These are phyloP conservation scores for Leptoteleia sp. DNA, from an alignment of 1,140 invertebrate species.

Conservation along the genomic window DNA sequence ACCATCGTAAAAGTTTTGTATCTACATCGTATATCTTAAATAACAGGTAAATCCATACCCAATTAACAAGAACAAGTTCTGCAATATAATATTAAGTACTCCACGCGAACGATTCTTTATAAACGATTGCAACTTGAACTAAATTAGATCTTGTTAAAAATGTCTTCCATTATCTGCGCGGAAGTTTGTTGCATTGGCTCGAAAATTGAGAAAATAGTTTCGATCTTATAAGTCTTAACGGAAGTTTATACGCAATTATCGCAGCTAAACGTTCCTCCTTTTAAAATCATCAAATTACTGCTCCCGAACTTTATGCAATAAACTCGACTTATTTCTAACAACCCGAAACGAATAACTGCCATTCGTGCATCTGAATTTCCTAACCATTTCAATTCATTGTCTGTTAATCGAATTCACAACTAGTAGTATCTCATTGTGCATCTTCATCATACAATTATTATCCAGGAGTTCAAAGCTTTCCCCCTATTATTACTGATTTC, in stretches of 20 bases:
- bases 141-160: slow-evolving; percentile 37
- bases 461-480: slow-evolving; percentile 15
- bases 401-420: slow-evolving; percentile 6
- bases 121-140: slow-evolving; percentile 11
- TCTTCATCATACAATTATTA: slow-evolving; percentile 12
- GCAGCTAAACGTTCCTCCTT: slow-evolving; percentile 31
- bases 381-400: slow-evolving; percentile 6
- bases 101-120: slow-evolving; percentile 23
- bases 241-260: slow-evolving; percentile 42
- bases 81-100: slow-evolving; percentile 14
- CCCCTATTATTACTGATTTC: background rate
- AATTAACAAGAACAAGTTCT: slow-evolving; percentile 13
- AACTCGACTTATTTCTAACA: slow-evolving; percentile 25
- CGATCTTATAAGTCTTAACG: slow-evolving; percentile 32
- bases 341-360: slow-evolving; percentile 1
- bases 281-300: slow-evolving; percentile 27
- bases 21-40: slow-evolving; percentile 4
- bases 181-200: slow-evolving; percentile 11
- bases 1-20: background rate
- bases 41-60: slow-evolving; percentile 5
- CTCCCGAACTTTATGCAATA: slow-evolving; percentile 21
- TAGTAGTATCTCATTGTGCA: slow-evolving; percentile 32
- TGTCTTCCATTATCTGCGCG: slow-evolving; percentile 12
- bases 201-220: slow-evolving; percentile 30
- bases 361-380: slow-evolving; percentile 2